Conservation (phyloP, 1,140 invertebrate species). For the Lineus longissimus region DNA sequence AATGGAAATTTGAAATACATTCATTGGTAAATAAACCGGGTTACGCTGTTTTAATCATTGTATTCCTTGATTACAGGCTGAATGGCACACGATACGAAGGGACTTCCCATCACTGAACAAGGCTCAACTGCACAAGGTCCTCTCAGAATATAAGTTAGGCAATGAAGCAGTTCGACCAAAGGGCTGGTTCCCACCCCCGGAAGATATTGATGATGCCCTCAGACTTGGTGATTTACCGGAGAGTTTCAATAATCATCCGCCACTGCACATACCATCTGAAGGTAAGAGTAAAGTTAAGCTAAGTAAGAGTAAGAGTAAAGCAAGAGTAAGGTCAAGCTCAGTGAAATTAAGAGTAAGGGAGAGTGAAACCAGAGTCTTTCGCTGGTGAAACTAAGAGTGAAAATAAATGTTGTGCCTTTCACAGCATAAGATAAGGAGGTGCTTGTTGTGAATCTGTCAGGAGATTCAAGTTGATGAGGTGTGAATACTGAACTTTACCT, state of each 20-base stretch:
- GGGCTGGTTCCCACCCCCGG: slow-evolving; percentile 16
- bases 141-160: slow-evolving; percentile 25
- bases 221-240: neutral
- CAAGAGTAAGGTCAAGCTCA: too few relatives aligned
- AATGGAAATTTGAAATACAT: too few relatives aligned
- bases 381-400: too few relatives aligned
- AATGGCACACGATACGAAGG: slow-evolving; percentile 27
- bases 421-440: too few relatives aligned
- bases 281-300: too few relatives aligned
- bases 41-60: neutral
- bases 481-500: too few relatives aligned
- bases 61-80: slow-evolving; percentile 22
- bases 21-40: neutral
- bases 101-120: slow-evolving; percentile 29
- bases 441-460: too few relatives aligned
- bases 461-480: too few relatives aligned
- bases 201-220: slow-evolving; percentile 1
- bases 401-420: too few relatives aligned
- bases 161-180: slow-evolving; percentile 16
- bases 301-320: too few relatives aligned
- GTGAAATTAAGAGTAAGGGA: too few relatives aligned
- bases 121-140: slow-evolving; percentile 27
- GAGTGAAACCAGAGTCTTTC: too few relatives aligned
- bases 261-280: neutral
- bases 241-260: slow-evolving; percentile 12